Conservation (phyloP, 2,888 invertebrate genomes). For the Chloroclystis v-ata region DNA sequence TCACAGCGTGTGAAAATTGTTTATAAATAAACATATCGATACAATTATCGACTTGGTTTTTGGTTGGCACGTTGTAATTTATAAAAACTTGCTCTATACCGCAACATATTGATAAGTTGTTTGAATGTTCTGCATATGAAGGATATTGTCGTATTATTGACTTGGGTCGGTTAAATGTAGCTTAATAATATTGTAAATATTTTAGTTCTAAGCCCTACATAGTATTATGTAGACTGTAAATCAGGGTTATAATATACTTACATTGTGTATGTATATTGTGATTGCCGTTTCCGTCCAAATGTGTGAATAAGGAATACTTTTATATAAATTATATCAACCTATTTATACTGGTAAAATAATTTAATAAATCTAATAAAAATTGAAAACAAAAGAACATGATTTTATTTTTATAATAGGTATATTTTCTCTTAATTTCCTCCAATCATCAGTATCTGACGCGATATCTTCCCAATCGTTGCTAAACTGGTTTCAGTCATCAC, state of each 20-base stretch:
- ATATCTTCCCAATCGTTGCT: too few species aligned
- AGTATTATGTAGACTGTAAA: constrained; percentile 46
- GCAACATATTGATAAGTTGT: background rate
- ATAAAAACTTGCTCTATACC: too few species aligned
- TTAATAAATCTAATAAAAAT: constrained; percentile 25
- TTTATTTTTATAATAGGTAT: too few species aligned
- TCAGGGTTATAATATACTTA: constrained; percentile 51
- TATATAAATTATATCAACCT: constrained; percentile 47
- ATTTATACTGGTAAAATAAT: constrained; percentile 48
- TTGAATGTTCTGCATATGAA: too few species aligned
- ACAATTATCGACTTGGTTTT: too few species aligned
- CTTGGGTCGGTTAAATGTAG: background rate
- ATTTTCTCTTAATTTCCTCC: too few species aligned
- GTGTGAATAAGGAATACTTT: constrained; percentile 47
- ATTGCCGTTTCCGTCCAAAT: constrained; percentile 57
- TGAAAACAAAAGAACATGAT: too few species aligned
- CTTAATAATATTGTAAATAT: constrained; percentile 22
- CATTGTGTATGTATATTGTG: constrained; percentile 69
- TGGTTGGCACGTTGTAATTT: too few species aligned
- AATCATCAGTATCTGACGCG: too few species aligned
- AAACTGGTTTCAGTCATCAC: too few species aligned
- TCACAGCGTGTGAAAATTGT: too few species aligned
- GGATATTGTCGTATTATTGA: background rate
- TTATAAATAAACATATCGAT: too few species aligned
- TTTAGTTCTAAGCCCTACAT: constrained; percentile 43